phyloP scores from a whole-genome alignment of 1,140 invertebrate species.

The Orchestia grillus region DNA sequence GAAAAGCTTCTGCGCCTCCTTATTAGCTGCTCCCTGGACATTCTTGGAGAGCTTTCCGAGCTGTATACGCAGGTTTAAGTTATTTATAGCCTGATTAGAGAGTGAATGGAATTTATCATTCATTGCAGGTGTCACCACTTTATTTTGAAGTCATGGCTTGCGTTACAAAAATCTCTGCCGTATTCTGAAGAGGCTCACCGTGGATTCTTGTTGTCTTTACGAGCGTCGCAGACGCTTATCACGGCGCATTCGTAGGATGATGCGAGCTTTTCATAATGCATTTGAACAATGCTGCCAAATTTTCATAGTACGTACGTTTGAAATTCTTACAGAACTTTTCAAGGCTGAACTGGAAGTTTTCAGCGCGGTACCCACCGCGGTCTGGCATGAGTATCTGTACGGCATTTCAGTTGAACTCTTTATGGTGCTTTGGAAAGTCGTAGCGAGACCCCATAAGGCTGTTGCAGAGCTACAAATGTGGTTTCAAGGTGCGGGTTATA shows the following conservation, averaged over 20 bases:
- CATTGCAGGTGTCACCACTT: background rate
- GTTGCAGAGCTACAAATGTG: background rate
- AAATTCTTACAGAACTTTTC: background rate
- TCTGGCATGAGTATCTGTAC: background rate
- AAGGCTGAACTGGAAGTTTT: background rate
- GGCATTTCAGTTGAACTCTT: background rate
- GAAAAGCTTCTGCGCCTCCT: background rate
- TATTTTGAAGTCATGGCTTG: background rate
- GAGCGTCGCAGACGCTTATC: background rate
- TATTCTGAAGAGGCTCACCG: background rate
- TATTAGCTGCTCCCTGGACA: background rate
- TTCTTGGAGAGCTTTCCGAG: background rate
- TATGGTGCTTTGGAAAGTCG: background rate
- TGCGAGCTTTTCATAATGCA: background rate
- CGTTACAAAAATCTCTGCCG: background rate
- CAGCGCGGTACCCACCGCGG: background rate
- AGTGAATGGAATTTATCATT: background rate
- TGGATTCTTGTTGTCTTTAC: background rate
- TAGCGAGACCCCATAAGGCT: background rate
- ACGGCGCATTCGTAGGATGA: background rate
- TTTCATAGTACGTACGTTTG: background rate
- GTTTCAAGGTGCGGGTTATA: background rate
- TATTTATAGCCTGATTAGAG: background rate
- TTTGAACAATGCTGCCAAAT: background rate
- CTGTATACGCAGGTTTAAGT: background rate